Evolutionary conservation across 2,797 vertebrate genomes (phyloP), one percentile per base, ranked within the genome.

Genomic region (Sardinella longiceps): DNA sequence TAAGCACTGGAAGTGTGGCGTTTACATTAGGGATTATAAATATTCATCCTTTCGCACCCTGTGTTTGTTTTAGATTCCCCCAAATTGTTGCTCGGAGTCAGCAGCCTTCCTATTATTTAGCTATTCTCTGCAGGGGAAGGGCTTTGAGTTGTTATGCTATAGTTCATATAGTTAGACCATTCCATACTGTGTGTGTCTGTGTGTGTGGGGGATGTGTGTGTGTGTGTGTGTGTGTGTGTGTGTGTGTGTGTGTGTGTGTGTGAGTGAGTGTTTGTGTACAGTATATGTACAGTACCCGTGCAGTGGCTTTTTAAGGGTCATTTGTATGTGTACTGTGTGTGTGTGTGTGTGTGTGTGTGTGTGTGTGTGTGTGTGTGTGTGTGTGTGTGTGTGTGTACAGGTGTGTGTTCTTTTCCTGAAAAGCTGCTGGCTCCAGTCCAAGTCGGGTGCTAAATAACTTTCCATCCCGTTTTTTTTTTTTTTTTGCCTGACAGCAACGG

Each of bases 381-480:
- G 81, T 85, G 86, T 48, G 12, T 48, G 5, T 60, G 58, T 60
- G 18, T 53, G 4, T 23, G 18, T 53, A 53, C 18, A 53, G 84
- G 87, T 88, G 85, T 86, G 81, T 85, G 87, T 82, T 82, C 85
- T 88, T 86, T 82, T 58, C 85, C 84, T 90, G 82, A 90, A 91
- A 92, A 91, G 88, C 88, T 83, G 45, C 77, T 50, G 85, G 90
- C 90, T 88, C 43, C 37, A 37, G 43, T 87, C 80, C 82, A 74
- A 88, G 87, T 88, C 85, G 91, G 84, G 83, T 87, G 89, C 90
- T 91, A 91, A 94, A 92, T 92, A 91, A 90, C 88, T 89, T 88
- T 18, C 81, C n/a, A n/a, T n/a, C n/a, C 84, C 87, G 85, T 87
- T 58, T 86, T 90, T 93, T 87, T 86, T 90, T 93, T 92, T 92